These are phyloP conservation scores for Spea multiplicata DNA, from an alignment of 2,113 vertebrate species.

Conservation along the genomic window DNA sequence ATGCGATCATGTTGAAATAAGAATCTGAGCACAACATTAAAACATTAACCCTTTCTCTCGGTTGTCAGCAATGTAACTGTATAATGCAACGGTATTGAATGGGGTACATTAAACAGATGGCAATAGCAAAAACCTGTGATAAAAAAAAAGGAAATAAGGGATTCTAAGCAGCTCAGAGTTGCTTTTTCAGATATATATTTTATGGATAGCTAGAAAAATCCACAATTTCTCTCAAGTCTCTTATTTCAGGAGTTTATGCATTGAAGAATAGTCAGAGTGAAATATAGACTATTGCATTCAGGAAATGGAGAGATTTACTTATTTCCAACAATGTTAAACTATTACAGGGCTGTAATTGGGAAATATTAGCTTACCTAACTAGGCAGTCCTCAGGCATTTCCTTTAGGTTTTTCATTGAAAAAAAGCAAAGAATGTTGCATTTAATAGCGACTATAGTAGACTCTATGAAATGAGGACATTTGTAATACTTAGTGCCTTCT, in stretches of 20 bases:
- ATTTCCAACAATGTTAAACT: slow-evolving; percentile 51
- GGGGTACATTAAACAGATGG: too few species aligned
- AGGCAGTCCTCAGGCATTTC: slow-evolving; percentile 55
- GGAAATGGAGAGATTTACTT: slow-evolving; percentile 58
- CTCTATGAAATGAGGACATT: too few species aligned
- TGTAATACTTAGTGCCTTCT: too few species aligned
- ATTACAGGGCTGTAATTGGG: slow-evolving; percentile 52
- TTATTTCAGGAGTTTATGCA: slow-evolving; percentile 15
- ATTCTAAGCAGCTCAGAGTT: too few species aligned
- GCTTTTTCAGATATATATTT: too few species aligned
- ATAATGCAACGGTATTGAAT: too few species aligned
- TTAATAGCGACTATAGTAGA: slow-evolving; percentile 20
- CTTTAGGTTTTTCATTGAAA: slow-evolving; percentile 43
- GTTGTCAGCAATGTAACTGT: too few species aligned
- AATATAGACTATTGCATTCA: slow-evolving; percentile 58
- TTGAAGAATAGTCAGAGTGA: slow-evolving; percentile 55
- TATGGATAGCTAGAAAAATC: background rate
- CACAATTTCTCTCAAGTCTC: slow-evolving; percentile 10
- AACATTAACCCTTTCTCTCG: too few species aligned
- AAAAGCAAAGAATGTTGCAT: slow-evolving; percentile 41
- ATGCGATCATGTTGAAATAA: too few species aligned
- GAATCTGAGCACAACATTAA: too few species aligned
- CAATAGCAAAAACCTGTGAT: too few species aligned
- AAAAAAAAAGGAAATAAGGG: too few species aligned
- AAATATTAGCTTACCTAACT: slow-evolving; percentile 50